phyloP scores from a whole-genome alignment of 2,797 vertebrate species.

The Microchirus variegatus region DNA sequence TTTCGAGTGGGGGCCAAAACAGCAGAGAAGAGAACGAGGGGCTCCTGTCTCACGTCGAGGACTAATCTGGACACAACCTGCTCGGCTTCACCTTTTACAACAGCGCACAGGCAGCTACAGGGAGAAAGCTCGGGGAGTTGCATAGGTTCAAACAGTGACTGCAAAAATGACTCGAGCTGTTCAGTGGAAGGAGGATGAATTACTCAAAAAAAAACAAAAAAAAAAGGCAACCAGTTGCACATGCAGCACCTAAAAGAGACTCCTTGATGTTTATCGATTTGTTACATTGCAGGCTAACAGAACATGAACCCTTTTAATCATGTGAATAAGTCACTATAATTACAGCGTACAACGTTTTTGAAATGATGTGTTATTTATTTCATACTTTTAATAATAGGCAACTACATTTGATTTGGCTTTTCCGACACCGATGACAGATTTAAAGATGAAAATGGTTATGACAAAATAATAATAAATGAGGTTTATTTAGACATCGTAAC shows the following conservation, averaged over 20 bases:
- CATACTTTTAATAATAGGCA: no score
- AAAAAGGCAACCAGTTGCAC: conserved; percentile 31
- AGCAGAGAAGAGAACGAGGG: conserved; percentile 56
- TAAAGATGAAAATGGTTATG: neutral
- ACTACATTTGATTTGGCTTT: no score
- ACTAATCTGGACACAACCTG: conserved; percentile 59
- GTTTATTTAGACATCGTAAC: neutral
- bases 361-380: no score
- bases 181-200: conserved; percentile 42
- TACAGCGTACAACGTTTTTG: no score
- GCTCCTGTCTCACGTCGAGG: conserved; percentile 65
- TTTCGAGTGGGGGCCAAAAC: conserved; percentile 50
- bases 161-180: conserved; percentile 61
- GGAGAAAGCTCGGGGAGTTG: conserved; percentile 74
- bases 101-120: conserved; percentile 64
- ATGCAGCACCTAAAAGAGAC: conserved; percentile 45
- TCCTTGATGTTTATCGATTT: conserved; percentile 8
- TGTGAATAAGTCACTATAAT: no score
- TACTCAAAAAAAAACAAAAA: neutral
- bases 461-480: neutral
- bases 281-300: no score
- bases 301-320: no score
- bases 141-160: conserved; percentile 79
- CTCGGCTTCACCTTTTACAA: conserved; percentile 63
- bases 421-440: neutral